phyloP scores from a whole-genome alignment of 2,797 vertebrate species.

The Crocidura indochinensis region DNA sequence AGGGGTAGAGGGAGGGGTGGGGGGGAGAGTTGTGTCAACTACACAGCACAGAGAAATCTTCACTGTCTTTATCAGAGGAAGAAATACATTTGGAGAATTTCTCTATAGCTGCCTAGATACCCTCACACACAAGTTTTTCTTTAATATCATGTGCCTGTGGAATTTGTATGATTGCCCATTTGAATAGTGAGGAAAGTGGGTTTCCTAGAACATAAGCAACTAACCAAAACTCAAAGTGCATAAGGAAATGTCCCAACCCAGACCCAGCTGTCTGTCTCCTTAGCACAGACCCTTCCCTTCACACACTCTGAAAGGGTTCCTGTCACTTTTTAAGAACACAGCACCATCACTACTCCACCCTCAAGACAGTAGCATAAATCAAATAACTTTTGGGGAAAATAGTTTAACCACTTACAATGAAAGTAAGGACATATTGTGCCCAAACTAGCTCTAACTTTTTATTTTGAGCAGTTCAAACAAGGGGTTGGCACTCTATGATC shows the following conservation, averaged over 20 bases:
- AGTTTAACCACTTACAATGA: constrained; percentile 3
- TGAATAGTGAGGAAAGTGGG: not conserved
- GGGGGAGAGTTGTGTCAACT: not conserved
- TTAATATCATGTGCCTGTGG: not conserved
- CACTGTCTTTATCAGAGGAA: not conserved
- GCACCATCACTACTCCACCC: not conserved
- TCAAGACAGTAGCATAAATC: not conserved
- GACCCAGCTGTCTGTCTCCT: not conserved
- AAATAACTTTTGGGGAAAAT: not conserved
- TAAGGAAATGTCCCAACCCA: not conserved
- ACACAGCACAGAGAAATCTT: not conserved
- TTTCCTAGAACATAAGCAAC: not conserved
- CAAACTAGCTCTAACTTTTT: not conserved
- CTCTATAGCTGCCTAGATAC: not conserved
- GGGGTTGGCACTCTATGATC: not conserved
- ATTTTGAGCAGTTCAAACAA: not conserved
- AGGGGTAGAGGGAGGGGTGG: no score
- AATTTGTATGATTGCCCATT: not conserved
- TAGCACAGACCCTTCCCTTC: not conserved
- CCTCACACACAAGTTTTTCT: not conserved
- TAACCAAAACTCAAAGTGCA: not conserved
- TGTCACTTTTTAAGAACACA: not conserved
- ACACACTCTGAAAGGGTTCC: not conserved
- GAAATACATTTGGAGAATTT: not conserved
- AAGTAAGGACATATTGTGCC: not conserved